phyloP scores from a whole-genome alignment of 2,113 vertebrate species.

The Ciconia boyciana region DNA sequence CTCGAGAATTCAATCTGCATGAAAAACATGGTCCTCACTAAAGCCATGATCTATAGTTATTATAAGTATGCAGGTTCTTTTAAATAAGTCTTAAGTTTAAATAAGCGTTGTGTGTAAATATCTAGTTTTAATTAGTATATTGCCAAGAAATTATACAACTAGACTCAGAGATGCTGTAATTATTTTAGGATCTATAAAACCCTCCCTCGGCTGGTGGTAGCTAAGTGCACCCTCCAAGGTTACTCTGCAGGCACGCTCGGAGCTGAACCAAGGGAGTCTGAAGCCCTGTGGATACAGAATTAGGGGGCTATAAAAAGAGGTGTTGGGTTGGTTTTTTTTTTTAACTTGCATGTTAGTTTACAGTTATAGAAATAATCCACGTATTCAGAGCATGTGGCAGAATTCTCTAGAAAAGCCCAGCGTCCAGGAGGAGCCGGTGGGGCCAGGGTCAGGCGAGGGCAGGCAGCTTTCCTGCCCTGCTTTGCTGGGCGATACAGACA shows the following conservation, averaged over 20 bases:
- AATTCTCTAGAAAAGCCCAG: not conserved
- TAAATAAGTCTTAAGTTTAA: constrained; percentile 24
- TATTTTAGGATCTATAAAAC: constrained; percentile 19
- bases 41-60: not conserved
- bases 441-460: not conserved
- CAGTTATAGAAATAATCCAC: not conserved
- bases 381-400: not conserved
- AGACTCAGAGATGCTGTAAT: not conserved
- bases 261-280: not conserved
- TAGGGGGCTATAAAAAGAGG: not conserved
- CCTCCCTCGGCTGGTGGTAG: not conserved
- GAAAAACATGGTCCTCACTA: not conserved
- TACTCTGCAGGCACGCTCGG: accelerated
- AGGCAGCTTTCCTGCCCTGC: not conserved
- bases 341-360: not conserved
- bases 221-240: not conserved
- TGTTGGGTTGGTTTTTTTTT: accelerated
- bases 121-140: constrained; percentile 33
- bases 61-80: not conserved
- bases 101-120: constrained; percentile 26
- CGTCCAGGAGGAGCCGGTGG: not conserved
- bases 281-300: not conserved
- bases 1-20: not conserved
- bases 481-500: not conserved
- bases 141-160: constrained; percentile 33